phyloP scores from a whole-genome alignment of 2,888 invertebrate genomes.

The Lymantria monacha region DNA sequence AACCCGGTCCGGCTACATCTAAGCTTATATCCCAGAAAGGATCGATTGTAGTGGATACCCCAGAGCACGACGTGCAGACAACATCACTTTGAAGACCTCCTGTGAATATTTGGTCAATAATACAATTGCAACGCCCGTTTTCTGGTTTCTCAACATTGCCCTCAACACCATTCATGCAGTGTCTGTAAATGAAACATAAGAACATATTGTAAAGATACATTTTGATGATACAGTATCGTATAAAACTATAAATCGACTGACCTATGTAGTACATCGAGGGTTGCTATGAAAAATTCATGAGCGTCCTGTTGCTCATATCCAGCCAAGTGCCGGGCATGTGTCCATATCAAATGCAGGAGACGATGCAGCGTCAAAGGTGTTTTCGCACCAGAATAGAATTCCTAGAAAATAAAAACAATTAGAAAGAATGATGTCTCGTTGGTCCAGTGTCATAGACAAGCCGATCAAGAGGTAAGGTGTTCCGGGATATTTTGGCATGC shows the following conservation, averaged over 20 bases:
- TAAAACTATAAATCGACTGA: constrained; percentile 23
- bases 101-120: constrained; percentile 98
- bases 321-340: constrained; percentile 96
- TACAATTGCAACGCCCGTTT: constrained; percentile 91
- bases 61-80: constrained; percentile 96
- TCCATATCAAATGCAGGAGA: constrained; percentile 96
- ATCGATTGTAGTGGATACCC: constrained; percentile 98
- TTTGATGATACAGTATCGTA: neutral
- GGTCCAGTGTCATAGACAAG: too few species aligned
- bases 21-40: constrained; percentile 99
- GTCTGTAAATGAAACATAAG: constrained; percentile 49
- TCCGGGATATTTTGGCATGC: too few species aligned
- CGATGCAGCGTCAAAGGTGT: constrained; percentile 94
- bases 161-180: constrained; percentile 78
- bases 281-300: constrained; percentile 98
- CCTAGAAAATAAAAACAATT: constrained; percentile 57
- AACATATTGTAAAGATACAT: neutral
- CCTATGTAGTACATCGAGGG: constrained; percentile 94
- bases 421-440: neutral
- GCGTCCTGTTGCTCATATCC: constrained; percentile 99
- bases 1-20: constrained; percentile 92
- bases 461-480: too few species aligned
- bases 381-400: constrained; percentile 96
- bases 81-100: constrained; percentile 98
- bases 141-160: constrained; percentile 67